Evolutionary conservation across 2,888 invertebrate species (phyloP).

Genomic region (Macrosoma leucophasiata): DNA sequence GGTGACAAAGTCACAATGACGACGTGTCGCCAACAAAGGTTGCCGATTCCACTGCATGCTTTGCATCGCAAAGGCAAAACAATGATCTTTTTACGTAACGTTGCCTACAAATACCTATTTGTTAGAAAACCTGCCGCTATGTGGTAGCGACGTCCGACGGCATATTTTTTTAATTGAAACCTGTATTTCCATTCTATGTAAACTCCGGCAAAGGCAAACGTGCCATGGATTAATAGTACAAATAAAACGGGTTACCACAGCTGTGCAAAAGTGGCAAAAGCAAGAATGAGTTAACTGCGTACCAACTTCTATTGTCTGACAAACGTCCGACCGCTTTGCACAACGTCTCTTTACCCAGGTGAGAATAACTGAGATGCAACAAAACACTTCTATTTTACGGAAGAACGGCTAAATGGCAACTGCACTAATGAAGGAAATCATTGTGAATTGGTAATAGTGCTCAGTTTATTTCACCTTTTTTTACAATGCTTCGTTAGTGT

Average conservation of each 20-base stretch:
- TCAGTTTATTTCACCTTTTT: constrained; percentile 7
- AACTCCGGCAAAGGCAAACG: no score
- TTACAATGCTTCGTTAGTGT: constrained; percentile 7
- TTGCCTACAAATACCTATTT: no score
- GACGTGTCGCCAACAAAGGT: no score
- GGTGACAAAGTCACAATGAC: no score
- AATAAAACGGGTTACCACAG: background rate
- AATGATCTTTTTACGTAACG: no score
- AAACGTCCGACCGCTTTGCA: constrained; percentile 10
- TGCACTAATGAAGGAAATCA: constrained; percentile 32
- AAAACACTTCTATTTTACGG: constrained; percentile 35
- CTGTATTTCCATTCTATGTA: constrained; percentile 5
- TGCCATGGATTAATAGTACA: no score
- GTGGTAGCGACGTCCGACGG: no score
- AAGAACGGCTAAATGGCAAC: constrained; percentile 38
- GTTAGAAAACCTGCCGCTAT: no score
- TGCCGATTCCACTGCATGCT: no score
- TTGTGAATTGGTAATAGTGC: constrained; percentile 11
- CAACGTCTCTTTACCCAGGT: constrained; percentile 12
- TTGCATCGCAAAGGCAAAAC: no score
- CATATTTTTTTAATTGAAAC: constrained; percentile 4
- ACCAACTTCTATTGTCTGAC: constrained; percentile 10
- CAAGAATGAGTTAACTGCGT: constrained; percentile 4
- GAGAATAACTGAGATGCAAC: constrained; percentile 12
- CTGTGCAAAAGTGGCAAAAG: constrained; percentile 1